Base-by-base conservation (phyloP, 2,113 vertebrate genomes). In the Pavo muticus region DNA sequence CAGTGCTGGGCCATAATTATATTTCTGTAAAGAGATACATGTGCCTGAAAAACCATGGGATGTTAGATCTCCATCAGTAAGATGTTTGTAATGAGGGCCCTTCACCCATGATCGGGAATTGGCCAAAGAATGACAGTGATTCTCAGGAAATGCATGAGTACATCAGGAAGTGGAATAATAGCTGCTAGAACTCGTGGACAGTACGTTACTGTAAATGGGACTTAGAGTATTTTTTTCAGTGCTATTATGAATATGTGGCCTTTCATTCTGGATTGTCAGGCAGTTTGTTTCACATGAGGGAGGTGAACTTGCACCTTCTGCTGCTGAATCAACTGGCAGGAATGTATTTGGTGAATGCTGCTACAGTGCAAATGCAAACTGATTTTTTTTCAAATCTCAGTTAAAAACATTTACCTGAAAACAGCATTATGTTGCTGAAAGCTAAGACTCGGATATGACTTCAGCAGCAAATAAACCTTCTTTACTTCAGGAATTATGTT, bases 401-500 rank as follows among this genome's bases (percentile, higher is more conserved):
- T 73, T 85, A 47, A n/a, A 83, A 75, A 59, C 2, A 9, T 30
- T 56, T 52, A 37, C 10, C 30, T 69, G 47, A 68, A 86, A 50
- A 50, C 45, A 15, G 15, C 7, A 7, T 15, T 59, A 11, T 73
- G 60, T 67, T 90, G 75, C 61, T 39, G 48, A 32, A 85, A 88
- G 40, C 29, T 52, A 45, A 82, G 76, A 42, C 37, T 70, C 2
- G 5, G 42, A 71, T 92, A 52, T 68, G 73, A 60, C 29, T 13
- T 9, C 7, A 60, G 69, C 64, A 61, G 56, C 75, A 52, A 2
- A 27, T 24, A 50, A 65, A 44, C 3, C 14, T 57, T n/a, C 20
- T 59, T 32, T 70, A 90, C 87, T 80, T 90, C 52, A 65, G 89
- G 73, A 94, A 88, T 61, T 80, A 16, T 20, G 56, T 79, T 96